Conservation (phyloP, 2,888 invertebrate genomes). For the Lampropteryx suffumata region DNA sequence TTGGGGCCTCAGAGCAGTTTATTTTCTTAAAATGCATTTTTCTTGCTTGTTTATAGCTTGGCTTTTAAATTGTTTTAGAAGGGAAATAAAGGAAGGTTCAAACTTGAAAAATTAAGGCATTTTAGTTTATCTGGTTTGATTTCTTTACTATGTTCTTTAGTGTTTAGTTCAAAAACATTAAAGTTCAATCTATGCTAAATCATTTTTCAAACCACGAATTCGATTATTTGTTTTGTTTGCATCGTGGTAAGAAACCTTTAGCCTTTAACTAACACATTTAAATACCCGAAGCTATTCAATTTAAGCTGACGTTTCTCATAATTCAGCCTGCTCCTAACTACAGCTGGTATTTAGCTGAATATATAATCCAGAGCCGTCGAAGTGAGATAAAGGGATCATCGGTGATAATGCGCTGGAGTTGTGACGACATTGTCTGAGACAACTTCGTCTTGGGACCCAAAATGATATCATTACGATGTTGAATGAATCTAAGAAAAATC, state of each 20-base stretch:
- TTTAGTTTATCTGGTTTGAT: not conserved
- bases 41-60: conserved; percentile 34
- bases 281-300: conserved; percentile 7
- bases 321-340: conserved; percentile 6
- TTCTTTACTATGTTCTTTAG: no score
- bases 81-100: conserved; percentile 24
- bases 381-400: conserved; percentile 45
- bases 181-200: no score
- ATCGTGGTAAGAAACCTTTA: no score
- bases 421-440: conserved; percentile 5
- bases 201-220: no score
- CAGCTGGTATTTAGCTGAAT: conserved; percentile 31
- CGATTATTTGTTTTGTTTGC: no score
- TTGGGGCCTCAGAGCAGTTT: conserved; percentile 49
- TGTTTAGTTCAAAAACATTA: no score
- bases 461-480: not conserved
- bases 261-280: no score
- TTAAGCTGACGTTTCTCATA: conserved; percentile 11
- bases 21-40: conserved; percentile 47
- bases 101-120: conserved; percentile 7
- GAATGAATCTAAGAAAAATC: no score
- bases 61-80: conserved; percentile 33
- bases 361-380: conserved; percentile 36
- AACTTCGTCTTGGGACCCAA: not conserved
- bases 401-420: conserved; percentile 38